Base-by-base conservation (phyloP, 2,888 invertebrate species). In the Luperina testacea region DNA sequence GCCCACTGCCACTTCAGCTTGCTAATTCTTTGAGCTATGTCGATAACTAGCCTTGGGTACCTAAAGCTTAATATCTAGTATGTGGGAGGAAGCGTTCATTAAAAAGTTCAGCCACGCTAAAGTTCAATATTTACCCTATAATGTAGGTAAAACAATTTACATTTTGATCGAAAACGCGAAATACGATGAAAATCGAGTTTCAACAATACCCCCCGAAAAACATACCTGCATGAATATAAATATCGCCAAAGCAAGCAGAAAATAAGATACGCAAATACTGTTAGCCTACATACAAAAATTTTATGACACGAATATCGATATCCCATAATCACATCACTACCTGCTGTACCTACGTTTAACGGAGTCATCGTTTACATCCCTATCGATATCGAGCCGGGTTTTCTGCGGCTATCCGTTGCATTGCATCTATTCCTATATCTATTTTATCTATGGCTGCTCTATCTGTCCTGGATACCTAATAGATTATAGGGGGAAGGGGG, bases 231-330 rank as follows among this genome's bases (percentile, higher is more conserved):
- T 32, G 53, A 73, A 78, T 59, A 48, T 71, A 38, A 73, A 83
- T 69, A 64, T 72, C 42, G 17, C 9, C 11, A 45, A n/a, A 70
- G n/a, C 51, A 42, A 65, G 42, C 24, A 51, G 11, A 78, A 78
- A 69, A 81, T 63, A 17, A 32, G 27, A 11, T 57, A 78, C 53
- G 38, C 27, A 68, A 83, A 78, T 68, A 72, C 42, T n/a, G 17
- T 45, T 69, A 57, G 15, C 24, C 38, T 38, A 61, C 38, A n/a
- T 57, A 45, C 2, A 48, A 67, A 45, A 24, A 32, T 13, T 24
- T 8, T 65, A 67, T 67, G 13, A 69, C 63, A 53, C 17, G n/a
- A 72, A 83, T 80, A 83, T 87, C 76, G 87, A 86, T 84, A 86
- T 32, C 24, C n/a, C 27, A 13, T 59, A 68, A 69, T 75, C 77